These are phyloP conservation scores for Nibea albiflora DNA, from an alignment of 2,113 vertebrate genomes.

Conservation along the genomic window DNA sequence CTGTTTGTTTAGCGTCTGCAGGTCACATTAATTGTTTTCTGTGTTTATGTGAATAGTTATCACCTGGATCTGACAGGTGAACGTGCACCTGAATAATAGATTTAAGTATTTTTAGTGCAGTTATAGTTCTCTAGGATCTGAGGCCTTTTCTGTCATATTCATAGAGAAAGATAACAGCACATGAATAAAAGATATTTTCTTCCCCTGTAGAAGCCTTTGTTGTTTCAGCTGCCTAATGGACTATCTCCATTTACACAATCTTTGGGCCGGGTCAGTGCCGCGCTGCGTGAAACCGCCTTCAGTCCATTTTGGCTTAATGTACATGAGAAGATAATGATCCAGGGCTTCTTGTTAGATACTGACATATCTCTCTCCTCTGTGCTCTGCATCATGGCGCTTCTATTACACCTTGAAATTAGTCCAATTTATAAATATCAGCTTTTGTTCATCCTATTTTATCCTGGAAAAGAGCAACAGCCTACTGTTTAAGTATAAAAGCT, in stretches of 20 bases:
- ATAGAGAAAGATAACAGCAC: conserved; percentile 4
- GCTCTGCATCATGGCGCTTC: not conserved
- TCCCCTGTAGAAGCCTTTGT: conserved; percentile 15
- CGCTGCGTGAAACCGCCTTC: conserved; percentile 30
- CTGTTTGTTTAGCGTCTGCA: not conserved
- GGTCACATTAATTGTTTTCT: not conserved
- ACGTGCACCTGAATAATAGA: not conserved
- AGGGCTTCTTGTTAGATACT: conserved; percentile 2
- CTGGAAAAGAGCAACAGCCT: not conserved
- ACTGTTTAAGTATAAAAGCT: not conserved
- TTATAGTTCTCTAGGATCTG: not conserved
- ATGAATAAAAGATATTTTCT: not conserved
- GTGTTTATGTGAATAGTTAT: not conserved
- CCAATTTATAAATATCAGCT: not conserved
- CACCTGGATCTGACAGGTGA: not conserved
- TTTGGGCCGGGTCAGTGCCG: conserved; percentile 27
- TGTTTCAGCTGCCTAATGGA: conserved; percentile 43
- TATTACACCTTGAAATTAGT: not conserved
- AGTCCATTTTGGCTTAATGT: conserved; percentile 36
- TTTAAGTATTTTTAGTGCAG: not conserved
- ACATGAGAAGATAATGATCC: conserved; percentile 13
- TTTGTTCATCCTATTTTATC: not conserved
- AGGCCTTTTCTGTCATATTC: conserved; percentile 1
- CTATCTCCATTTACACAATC: conserved; percentile 55
- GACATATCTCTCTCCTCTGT: conserved; percentile 8